A percentile compares a stretch with the other conserved stretches of the same genome.
phyloP scores from a whole-genome alignment of 2,113 vertebrate species.

The Festucalex cinctus region DNA sequence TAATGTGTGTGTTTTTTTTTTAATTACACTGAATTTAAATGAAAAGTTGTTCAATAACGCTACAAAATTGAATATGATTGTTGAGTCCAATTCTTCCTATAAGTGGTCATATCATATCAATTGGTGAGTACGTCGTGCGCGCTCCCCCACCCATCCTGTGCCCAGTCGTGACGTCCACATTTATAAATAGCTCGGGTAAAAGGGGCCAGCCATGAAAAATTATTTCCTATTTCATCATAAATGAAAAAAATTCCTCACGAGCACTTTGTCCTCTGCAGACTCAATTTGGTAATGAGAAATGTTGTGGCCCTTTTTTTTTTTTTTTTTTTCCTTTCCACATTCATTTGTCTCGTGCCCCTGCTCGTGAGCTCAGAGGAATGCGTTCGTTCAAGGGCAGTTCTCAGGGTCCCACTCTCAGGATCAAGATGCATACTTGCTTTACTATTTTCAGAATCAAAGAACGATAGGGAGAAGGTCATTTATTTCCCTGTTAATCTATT shows the following conservation, averaged over 20 bases:
- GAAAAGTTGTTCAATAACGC: slow-evolving; percentile 60
- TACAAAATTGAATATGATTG: slow-evolving; percentile 55
- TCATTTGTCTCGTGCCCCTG: slow-evolving; percentile 61
- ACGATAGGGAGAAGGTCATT: slow-evolving; percentile 54
- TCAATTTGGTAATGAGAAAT: slow-evolving; percentile 79
- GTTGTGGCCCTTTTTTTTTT: slow-evolving; percentile 45
- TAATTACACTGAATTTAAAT: slow-evolving; percentile 43
- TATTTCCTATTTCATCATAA: slow-evolving; percentile 70
- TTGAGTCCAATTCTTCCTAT: slow-evolving; percentile 49
- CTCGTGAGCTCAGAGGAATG: slow-evolving; percentile 58
- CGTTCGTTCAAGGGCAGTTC: slow-evolving; percentile 69
- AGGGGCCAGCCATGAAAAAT: slow-evolving; percentile 66
- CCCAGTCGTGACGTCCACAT: slow-evolving; percentile 65
- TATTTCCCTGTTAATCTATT: slow-evolving; percentile 55
- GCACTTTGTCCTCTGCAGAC: slow-evolving; percentile 70
- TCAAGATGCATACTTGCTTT: slow-evolving; percentile 53
- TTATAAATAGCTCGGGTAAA: slow-evolving; percentile 70
- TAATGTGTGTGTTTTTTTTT: slow-evolving; percentile 16
- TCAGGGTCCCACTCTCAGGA: slow-evolving; percentile 55
- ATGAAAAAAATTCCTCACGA: slow-evolving; percentile 68
- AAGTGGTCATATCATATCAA: slow-evolving; percentile 59
- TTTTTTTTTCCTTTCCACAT: slow-evolving; percentile 9
- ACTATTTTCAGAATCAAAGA: slow-evolving; percentile 73
- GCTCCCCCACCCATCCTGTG: slow-evolving; percentile 35
- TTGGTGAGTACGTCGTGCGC: slow-evolving; percentile 24